A percentile compares a stretch with the other conserved stretches of the same genome.
Conservation (phyloP, 2,797 vertebrate genomes). For the Artibeus jamaicensis region DNA sequence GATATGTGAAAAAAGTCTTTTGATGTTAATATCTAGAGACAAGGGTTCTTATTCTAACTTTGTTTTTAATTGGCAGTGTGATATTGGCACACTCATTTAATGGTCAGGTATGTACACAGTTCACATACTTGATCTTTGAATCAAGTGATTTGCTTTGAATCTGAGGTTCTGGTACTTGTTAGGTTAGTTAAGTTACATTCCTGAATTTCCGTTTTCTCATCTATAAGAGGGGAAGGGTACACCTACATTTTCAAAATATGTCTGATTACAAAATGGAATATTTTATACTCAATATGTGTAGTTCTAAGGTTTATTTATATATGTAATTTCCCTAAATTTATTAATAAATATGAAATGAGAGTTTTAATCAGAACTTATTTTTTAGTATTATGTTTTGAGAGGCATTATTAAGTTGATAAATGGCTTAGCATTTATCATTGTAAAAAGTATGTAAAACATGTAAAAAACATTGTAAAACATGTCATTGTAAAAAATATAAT, state of each 20-base stretch:
- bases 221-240: background rate
- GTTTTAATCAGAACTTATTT: background rate
- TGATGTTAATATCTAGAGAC: background rate
- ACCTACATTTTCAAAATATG: background rate
- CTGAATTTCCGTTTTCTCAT: background rate
- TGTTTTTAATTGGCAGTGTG: background rate
- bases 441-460: no score
- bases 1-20: background rate
- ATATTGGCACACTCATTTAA: background rate
- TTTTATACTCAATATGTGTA: background rate
- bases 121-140: background rate
- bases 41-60: background rate
- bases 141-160: background rate
- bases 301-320: background rate
- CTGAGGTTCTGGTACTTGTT: background rate
- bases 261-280: background rate
- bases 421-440: background rate
- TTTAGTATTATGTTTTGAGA: background rate
- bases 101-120: background rate
- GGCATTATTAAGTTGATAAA: background rate
- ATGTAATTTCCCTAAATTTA: background rate
- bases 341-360: background rate
- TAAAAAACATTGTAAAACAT: background rate
- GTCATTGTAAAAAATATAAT: background rate
- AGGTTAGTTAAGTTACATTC: background rate